Conservation (phyloP, 1,140 invertebrate genomes). For the Dolichoris vasculosae region DNA sequence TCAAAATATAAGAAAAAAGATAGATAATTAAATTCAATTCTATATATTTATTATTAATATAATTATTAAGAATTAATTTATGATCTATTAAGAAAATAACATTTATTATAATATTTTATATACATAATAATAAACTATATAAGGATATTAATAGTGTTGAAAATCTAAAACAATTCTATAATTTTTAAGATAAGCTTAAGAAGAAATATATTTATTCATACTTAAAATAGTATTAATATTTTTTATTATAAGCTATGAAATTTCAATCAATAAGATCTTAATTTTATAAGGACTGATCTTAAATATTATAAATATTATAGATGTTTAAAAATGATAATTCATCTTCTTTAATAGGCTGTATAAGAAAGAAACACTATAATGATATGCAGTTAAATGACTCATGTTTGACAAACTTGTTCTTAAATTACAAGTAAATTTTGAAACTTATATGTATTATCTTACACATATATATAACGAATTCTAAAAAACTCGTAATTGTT, state of each 20-base stretch:
- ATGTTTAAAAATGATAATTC: constrained; percentile 26
- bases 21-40: not conserved
- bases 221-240: not conserved
- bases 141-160: not conserved
- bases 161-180: not conserved
- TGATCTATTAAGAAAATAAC: not conserved
- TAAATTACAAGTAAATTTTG: constrained; percentile 45
- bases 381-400: constrained; percentile 49
- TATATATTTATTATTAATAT: not conserved
- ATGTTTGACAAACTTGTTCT: constrained; percentile 50
- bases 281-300: constrained; percentile 17
- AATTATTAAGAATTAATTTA: not conserved
- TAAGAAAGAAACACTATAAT: constrained; percentile 34
- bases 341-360: constrained; percentile 32
- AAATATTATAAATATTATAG: constrained; percentile 33
- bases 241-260: not conserved
- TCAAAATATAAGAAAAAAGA: not conserved
- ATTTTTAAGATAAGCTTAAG: not conserved
- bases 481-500: constrained; percentile 32
- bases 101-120: not conserved
- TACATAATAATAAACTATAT: not conserved
- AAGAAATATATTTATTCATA: not conserved
- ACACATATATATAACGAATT: constrained; percentile 30
- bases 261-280: not conserved
- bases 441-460: constrained; percentile 39